Evolutionary conservation across 2,113 vertebrate species (phyloP), one percentile per base, ranked within the genome.

Genomic region (Furnarius figulus): DNA sequence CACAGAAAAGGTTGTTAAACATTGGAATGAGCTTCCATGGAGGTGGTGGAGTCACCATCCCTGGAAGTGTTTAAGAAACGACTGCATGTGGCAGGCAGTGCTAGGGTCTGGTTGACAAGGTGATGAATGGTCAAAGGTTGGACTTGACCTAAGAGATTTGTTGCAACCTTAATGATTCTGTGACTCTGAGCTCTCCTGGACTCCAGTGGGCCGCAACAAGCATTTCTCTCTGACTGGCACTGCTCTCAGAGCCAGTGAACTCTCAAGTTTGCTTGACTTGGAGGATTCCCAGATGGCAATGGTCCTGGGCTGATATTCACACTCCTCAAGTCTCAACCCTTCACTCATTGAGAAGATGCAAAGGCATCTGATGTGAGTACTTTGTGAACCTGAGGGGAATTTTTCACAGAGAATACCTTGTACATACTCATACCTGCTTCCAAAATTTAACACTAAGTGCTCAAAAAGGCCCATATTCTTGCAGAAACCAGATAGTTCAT

Each of bases 201-300:
- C 44, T 23, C 10, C 44, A 74, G 12, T 17, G 33, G 23, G 35
- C 33, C 33, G 23, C 2, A 5, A 67, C 33, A 23, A 74, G 33
- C 23, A 39, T 37, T 49, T 20, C 56, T 33, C 33, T 23, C 44
- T 52, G 27, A 74, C 14, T 8, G 8, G 28, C 15, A 28, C 8
- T 17, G 7, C 44, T n/a, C 33, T n/a, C 52, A 59, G 27, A n/a
- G 42, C 5, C 31, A 47, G 65, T 12, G 15, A 67, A 24, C 31
- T n/a, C 63, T 46, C 22, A 66, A 58, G 25, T 49, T 25, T 16
- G 24, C 31, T 49, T 8, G 42, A 31, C 37, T 15, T 1, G 0
- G 18, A 50, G 25, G 21, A 72, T 12, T 50, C 35, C 14, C 11
- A 9, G 50, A 49, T 1, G 5, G 22, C 0, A 1, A 18, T 61